Base-by-base conservation (phyloP, 2,113 vertebrate genomes). In the Oceanites oceanicus region DNA sequence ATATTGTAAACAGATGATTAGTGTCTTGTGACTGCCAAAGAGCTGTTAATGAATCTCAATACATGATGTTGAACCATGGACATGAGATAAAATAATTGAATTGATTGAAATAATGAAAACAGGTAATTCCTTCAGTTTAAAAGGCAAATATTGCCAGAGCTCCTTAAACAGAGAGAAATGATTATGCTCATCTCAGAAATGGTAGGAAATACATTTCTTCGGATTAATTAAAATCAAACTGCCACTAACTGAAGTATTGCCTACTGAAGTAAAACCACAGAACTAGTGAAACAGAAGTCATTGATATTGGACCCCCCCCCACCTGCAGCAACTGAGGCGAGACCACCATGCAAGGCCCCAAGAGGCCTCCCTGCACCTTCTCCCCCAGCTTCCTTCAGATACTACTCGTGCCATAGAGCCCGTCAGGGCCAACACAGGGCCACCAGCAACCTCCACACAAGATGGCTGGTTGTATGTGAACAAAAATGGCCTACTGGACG, bases 1-100 rank as follows among this genome's bases (percentile, higher is more conserved):
- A 94, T 96, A 96, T 52, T 84, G 86, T 78, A 92, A 97, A 97
- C 73, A 95, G 83, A 93, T 84, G 76, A 96, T 94, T 94, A 91
- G 73, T 66, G 80, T 95, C 91, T 84, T 91, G 63, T 88, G 91
- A 81, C 76, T 89, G 86, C 75, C 65, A 95, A 91, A 87, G 86
- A 87, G 84, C 53, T 88, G 59, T 81, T 93, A 94, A 87, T 85
- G 92, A 96, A 92, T 94, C 91, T 91, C 84, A 92, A 36, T 82
- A 78, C 42, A 59, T 38, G 25, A 92, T 58, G 70, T 20, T 61
- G 62, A 86, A 86, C 36, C 59, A 76, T 42, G 20, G 44, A 78
- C 13, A 8, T 32, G 76, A 92, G 40, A 95, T 38, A 94, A 97
- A 94, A 89, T 76, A 94, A 92, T 38, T 86, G 38, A 90, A 95